phyloP scores from a whole-genome alignment of 2,113 vertebrate genomes.

The Poecile atricapillus region DNA sequence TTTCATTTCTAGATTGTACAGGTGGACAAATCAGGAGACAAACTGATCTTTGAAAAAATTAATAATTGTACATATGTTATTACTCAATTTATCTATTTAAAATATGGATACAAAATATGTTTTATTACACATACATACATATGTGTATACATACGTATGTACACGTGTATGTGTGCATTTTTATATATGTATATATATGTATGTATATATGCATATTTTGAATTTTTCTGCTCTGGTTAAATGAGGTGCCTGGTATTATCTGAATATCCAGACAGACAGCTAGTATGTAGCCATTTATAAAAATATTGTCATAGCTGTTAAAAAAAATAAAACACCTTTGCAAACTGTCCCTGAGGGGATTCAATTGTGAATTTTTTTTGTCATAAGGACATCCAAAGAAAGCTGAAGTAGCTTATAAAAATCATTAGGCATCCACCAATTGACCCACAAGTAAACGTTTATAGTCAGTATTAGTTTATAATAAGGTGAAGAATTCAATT shows the following conservation, averaged over 20 bases:
- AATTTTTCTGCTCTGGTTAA: not conserved
- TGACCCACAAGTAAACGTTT: not conserved
- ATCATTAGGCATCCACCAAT: not conserved
- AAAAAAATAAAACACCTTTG: not conserved
- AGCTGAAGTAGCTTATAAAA: not conserved
- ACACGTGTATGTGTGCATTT: accelerated
- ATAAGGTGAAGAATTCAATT: not conserved
- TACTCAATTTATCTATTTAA: not conserved
- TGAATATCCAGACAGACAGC: not conserved
- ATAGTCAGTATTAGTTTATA: not conserved
- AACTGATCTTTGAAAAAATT: not conserved
- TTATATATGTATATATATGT: accelerated
- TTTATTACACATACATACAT: not conserved
- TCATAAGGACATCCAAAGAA: not conserved
- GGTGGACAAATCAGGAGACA: not conserved
- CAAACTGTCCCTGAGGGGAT: not conserved
- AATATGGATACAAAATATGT: not conserved
- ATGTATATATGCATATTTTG: not conserved
- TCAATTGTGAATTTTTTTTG: not conserved
- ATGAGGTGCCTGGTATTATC: not conserved
- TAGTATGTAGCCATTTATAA: not conserved
- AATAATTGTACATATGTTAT: not conserved
- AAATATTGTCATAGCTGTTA: not conserved
- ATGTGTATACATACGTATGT: accelerated
- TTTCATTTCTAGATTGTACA: not conserved